Evolutionary conservation across 1,140 invertebrate genomes (phyloP).

Genomic region (Drosophila ercepeae): DNA sequence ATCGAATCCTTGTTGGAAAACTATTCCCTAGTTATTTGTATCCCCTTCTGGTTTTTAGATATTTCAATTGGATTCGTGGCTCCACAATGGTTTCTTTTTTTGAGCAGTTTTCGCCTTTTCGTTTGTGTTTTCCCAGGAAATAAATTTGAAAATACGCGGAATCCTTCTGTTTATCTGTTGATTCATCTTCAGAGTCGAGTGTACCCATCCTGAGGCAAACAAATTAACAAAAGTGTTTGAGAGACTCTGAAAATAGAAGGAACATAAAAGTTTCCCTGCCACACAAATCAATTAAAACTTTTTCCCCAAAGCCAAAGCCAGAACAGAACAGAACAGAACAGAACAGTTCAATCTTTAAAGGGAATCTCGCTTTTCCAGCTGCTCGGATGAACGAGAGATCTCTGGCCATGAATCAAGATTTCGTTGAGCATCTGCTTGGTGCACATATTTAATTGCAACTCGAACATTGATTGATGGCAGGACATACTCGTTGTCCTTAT

Average conservation of each 20-base stretch:
- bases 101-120: conserved; percentile 8
- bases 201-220: conserved; percentile 22
- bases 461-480: conserved; percentile 34
- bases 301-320: conserved; percentile 17
- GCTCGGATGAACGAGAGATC: background rate
- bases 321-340: too few species aligned
- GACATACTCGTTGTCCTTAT: background rate
- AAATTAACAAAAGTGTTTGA: conserved; percentile 41
- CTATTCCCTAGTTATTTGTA: conserved; percentile 13
- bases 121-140: conserved; percentile 20
- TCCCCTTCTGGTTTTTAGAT: conserved; percentile 1
- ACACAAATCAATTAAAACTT: conserved; percentile 64
- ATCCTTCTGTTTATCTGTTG: conserved; percentile 33
- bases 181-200: conserved; percentile 10
- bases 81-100: conserved; percentile 44
- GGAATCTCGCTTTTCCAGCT: conserved; percentile 4
- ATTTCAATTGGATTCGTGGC: conserved; percentile 33
- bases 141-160: conserved; percentile 34
- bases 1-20: conserved; percentile 33
- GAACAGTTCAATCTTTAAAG: conserved; percentile 40
- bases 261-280: conserved; percentile 36
- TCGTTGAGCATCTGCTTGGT: background rate
- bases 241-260: background rate
- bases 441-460: conserved; percentile 8
- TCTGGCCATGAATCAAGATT: conserved; percentile 11